Evolutionary conservation across 2,888 invertebrate species (phyloP).

Genomic region (Neoaliturus tenellus): DNA sequence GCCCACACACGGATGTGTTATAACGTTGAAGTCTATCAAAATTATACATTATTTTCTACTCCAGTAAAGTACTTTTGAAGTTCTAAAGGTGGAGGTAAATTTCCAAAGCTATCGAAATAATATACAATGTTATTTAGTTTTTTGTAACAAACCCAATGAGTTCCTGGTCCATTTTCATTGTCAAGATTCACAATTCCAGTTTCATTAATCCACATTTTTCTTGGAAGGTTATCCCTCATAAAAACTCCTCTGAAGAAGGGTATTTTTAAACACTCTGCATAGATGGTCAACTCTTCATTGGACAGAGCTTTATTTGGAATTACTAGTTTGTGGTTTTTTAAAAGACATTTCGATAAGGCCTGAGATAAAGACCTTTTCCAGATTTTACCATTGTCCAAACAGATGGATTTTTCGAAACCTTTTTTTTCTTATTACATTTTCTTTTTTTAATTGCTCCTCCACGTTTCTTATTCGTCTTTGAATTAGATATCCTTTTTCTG

Average conservation of each 20-base stretch:
- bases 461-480: neutral
- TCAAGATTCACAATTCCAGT: slow-evolving; percentile 30
- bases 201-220: slow-evolving; percentile 11
- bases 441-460: neutral
- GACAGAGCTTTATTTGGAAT: neutral
- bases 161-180: neutral
- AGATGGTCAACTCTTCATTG: neutral
- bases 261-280: neutral
- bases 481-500: too few relatives aligned
- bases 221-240: slow-evolving; percentile 12
- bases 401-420: too few relatives aligned
- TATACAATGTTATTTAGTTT: neutral
- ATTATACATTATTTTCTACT: neutral
- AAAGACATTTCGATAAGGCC: neutral
- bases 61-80: neutral
- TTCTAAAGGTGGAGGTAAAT: slow-evolving; percentile 3
- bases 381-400: slow-evolving; percentile 14
- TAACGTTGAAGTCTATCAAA: neutral
- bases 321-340: neutral
- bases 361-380: slow-evolving; percentile 18
- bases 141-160: slow-evolving; percentile 36
- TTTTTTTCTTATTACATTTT: slow-evolving; percentile 8
- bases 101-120: slow-evolving; percentile 34
- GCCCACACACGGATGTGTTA: neutral
- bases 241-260: neutral